phyloP scores from a whole-genome alignment of 1,140 invertebrate species.

The Bombus fervidus region DNA sequence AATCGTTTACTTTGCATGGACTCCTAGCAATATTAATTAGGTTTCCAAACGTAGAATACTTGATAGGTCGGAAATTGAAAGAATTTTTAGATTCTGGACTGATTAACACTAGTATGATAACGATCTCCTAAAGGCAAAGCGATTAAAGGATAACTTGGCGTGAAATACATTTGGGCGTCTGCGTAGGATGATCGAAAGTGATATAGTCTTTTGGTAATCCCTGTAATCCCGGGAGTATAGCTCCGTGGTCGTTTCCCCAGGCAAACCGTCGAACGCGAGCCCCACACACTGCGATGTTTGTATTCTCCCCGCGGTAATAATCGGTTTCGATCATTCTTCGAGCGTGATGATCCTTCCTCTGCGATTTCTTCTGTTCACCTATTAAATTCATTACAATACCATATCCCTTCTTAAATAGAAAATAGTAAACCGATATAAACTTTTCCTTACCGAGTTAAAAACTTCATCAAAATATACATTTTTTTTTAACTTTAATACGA shows the following conservation, averaged over 20 bases:
- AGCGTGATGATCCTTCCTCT: background rate
- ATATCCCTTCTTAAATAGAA: background rate
- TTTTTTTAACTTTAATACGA: background rate
- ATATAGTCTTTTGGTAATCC: constrained; percentile 79
- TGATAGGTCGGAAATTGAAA: background rate
- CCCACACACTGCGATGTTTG: constrained; percentile 40
- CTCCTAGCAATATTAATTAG: background rate
- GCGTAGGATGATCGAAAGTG: constrained; percentile 73
- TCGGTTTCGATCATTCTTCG: background rate
- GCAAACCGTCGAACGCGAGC: constrained; percentile 41
- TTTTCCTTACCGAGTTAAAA: background rate
- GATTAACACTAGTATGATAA: constrained; percentile 45
- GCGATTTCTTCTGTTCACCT: background rate
- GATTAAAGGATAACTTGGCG: constrained; percentile 62
- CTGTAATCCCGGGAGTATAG: constrained; percentile 77
- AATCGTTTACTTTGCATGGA: background rate
- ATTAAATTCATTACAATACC: background rate
- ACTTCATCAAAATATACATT: background rate
- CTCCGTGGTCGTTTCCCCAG: constrained; percentile 55
- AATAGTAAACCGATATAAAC: background rate
- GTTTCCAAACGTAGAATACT: background rate
- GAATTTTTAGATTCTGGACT: background rate
- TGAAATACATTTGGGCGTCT: constrained; percentile 71
- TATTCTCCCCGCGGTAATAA: constrained; percentile 21
- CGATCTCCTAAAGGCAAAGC: constrained; percentile 54